These are phyloP conservation scores for Anthopleura sola DNA, from an alignment of 64 coral and sea anemone species.

Conservation along the genomic window DNA sequence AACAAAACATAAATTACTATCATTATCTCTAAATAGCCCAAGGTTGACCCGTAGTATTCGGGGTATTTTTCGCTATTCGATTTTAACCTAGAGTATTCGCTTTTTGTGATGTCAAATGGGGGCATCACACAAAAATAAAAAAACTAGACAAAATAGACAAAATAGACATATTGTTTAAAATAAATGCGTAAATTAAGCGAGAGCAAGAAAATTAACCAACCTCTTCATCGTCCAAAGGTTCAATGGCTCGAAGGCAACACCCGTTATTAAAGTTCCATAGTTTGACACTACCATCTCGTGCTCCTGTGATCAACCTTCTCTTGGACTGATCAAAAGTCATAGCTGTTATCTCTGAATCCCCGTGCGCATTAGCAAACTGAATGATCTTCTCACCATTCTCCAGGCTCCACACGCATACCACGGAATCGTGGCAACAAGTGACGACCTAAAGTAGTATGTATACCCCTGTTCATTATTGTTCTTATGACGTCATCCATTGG, in stretches of 20 bases:
- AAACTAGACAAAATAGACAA: background rate
- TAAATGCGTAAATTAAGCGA: background rate
- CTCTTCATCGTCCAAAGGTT: conserved; percentile 77
- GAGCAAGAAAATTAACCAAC: conserved; percentile 5
- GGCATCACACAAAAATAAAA: background rate
- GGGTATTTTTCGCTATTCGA: no score
- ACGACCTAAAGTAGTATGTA: conserved; percentile 57
- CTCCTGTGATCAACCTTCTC: conserved; percentile 78
- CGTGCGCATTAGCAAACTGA: conserved; percentile 93
- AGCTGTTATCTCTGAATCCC: conserved; percentile 78
- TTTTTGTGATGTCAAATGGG: no score
- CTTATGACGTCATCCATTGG: background rate
- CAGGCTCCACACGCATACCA: conserved; percentile 93
- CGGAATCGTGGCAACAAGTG: conserved; percentile 91
- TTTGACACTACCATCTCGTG: conserved; percentile 77
- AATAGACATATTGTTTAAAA: background rate
- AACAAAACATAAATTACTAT: background rate
- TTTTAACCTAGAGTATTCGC: no score
- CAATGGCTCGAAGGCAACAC: conserved; percentile 66
- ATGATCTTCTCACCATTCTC: conserved; percentile 96
- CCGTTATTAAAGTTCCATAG: conserved; percentile 99
- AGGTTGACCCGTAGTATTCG: no score
- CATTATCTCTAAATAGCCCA: background rate
- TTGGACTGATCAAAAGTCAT: conserved; percentile 93
- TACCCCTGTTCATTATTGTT: background rate